Conservation (phyloP, 2,113 vertebrate genomes). For the Saccopteryx bilineata region DNA sequence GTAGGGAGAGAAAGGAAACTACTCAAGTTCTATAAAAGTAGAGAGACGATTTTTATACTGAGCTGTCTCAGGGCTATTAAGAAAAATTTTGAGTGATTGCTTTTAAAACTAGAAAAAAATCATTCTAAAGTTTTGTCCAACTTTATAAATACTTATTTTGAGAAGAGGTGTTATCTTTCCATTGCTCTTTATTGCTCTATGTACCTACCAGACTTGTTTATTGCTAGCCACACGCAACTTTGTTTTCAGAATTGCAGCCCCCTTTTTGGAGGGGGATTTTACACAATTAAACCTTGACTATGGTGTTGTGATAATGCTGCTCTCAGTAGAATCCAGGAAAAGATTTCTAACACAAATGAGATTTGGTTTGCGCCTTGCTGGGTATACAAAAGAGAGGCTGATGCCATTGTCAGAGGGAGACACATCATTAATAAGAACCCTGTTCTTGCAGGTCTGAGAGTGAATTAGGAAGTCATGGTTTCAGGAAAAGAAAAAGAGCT, state of each 20-base stretch:
- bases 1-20: neutral
- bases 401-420: slow-evolving; percentile 35
- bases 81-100: neutral
- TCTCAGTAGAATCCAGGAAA: slow-evolving; percentile 42
- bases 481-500: slow-evolving; percentile 60
- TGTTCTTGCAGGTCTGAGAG: slow-evolving; percentile 62
- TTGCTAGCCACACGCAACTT: neutral
- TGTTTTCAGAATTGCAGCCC: neutral
- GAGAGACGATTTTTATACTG: neutral
- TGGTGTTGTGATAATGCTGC: neutral
- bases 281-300: neutral
- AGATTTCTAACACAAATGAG: neutral
- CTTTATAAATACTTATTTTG: neutral
- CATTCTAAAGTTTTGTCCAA: neutral
- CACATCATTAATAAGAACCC: slow-evolving; percentile 66
- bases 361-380: slow-evolving; percentile 59
- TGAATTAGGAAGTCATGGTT: slow-evolving; percentile 62
- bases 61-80: neutral
- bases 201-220: neutral
- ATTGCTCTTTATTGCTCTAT: neutral
- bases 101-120: slow-evolving; percentile 29
- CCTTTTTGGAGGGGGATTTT: neutral
- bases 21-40: neutral
- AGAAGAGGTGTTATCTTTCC: neutral
- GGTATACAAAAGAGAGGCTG: slow-evolving; percentile 49